These are phyloP conservation scores for Amphiprion ocellaris DNA, from an alignment of 2,113 vertebrate genomes.

Conservation along the genomic window DNA sequence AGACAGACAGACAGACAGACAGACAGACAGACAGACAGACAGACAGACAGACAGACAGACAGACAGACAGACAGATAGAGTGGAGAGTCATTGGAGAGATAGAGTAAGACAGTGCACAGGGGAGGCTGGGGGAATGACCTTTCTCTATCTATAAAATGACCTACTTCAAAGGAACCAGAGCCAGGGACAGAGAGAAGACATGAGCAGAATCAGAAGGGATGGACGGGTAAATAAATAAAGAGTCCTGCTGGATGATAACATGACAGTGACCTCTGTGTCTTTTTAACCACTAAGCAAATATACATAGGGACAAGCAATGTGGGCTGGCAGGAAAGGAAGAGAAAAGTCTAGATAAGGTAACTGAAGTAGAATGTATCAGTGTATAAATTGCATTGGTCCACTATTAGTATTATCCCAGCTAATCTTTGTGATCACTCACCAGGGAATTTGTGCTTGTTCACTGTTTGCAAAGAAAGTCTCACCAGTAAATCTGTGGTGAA, in stretches of 20 bases:
- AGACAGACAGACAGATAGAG: background rate
- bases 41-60: background rate
- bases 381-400: constrained; percentile 31
- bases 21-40: constrained; percentile 26
- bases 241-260: constrained; percentile 46
- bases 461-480: constrained; percentile 41
- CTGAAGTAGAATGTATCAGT: constrained; percentile 40
- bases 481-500: constrained; percentile 34
- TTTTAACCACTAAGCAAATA: constrained; percentile 72
- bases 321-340: constrained; percentile 13
- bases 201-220: constrained; percentile 66
- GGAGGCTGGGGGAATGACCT: constrained; percentile 51
- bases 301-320: constrained; percentile 40
- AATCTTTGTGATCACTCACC: constrained; percentile 64
- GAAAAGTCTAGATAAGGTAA: constrained; percentile 43
- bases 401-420: constrained; percentile 55
- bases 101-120: constrained; percentile 2
- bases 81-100: background rate
- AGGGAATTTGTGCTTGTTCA: constrained; percentile 35
- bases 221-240: constrained; percentile 61
- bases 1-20: no score
- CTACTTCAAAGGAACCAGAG: constrained; percentile 70
- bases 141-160: constrained; percentile 62
- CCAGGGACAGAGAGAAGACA: constrained; percentile 38
- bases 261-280: constrained; percentile 51